Evolutionary conservation across 2,888 invertebrate genomes (phyloP), one percentile per base, ranked within the genome.

Genomic region (Nephrotoma flavescens): DNA sequence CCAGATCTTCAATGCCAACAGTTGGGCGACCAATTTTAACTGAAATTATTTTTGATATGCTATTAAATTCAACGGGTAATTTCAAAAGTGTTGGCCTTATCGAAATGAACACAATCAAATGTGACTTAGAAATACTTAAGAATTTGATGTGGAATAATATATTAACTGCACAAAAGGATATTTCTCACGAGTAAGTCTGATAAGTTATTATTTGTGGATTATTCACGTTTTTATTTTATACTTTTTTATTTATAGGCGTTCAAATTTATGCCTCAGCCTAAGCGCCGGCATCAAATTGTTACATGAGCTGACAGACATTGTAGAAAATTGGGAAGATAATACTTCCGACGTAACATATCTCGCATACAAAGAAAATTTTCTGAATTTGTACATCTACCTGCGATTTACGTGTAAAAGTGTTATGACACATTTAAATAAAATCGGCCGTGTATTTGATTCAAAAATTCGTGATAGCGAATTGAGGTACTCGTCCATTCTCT

Each of bases 111-210:
- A 88, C 88, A 2, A 91, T 91, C 91, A 90, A 90, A 47, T 86
- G 87, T 0, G 88, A 90, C 1, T 88, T 92, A 41, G 89, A 90
- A 9, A 87, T 90, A 83, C 89, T 91, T 9, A 92, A 89, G 89
- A 91, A 93, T 89, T 89, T 95, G 3, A 90, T 95, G 88, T 95
- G 95, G 87, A 89, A 94, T 83, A 93, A 94, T 88, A 84, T 84
- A 3, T 42, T 84, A 5, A 84, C 84, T 12, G 41, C 42, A 15
- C 84, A 84, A 42, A 41, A 41, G 42, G 84, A 84, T 42, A 15
- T 84, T 84, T 42, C 42, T 6, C 42, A 42, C 7, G 84, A 84
- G 84, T 84, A 84, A 84, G 84, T 84, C 9, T 31, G n/a, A 42
- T 41, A 42, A 12, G 11, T 41, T 12, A 41, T 9, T 31, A 31